Percentiles rank a stretch among this genome's conserved stretches.
Evolutionary conservation across 1,140 invertebrate genomes (phyloP).

Genomic region (Triops longicaudatus): DNA sequence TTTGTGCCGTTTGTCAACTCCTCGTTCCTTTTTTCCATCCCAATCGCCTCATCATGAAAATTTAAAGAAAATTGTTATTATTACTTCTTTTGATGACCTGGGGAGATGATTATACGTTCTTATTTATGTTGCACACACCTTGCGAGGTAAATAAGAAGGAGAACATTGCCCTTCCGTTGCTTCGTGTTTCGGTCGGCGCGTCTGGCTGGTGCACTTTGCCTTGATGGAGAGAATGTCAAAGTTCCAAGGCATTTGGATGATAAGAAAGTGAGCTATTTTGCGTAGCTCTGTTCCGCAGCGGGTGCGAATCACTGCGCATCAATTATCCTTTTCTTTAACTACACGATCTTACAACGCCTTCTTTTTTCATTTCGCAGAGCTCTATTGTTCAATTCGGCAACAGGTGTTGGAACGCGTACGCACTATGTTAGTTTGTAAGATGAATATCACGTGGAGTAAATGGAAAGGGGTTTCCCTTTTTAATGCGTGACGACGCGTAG

Average conservation of each 20-base stretch:
- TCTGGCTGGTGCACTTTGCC: neutral
- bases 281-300: too few relatives aligned
- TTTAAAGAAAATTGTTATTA: neutral
- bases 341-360: too few relatives aligned
- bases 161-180: neutral
- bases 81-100: neutral
- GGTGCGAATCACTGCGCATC: too few relatives aligned
- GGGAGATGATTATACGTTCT: neutral
- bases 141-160: neutral
- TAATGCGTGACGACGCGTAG: neutral
- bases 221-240: neutral
- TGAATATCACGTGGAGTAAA: neutral
- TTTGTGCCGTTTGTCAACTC: too few relatives aligned
- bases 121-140: neutral
- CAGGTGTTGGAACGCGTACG: neutral
- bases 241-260: neutral
- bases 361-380: too few relatives aligned
- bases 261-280: too few relatives aligned
- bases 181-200: neutral
- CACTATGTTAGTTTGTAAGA: neutral
- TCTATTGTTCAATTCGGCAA: neutral
- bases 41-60: too few relatives aligned
- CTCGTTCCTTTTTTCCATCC: too few relatives aligned
- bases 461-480: neutral
- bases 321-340: too few relatives aligned